Base-by-base conservation (phyloP, 2,113 vertebrate genomes). In the Riparia riparia region DNA sequence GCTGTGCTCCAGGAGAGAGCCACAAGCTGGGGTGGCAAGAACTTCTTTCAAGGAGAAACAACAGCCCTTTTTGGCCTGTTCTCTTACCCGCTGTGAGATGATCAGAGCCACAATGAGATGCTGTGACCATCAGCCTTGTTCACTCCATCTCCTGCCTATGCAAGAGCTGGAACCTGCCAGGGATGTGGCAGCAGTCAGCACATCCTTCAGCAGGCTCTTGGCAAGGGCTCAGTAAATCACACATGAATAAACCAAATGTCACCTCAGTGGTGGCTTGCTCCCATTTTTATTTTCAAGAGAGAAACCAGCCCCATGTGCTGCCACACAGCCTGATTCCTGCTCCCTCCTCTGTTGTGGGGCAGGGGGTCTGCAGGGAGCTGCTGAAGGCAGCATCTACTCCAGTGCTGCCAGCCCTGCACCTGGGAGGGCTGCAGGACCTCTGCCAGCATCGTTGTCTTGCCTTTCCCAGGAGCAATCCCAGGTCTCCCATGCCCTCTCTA, bases 311-410 rank as follows among this genome's bases (percentile, higher is more conserved):
- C 34, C 2, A 2, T 0, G 2, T 58, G 39, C 32, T 92, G 56
- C 28, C 21, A 17, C 50, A 21, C 7, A 5, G 4, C 50, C 73
- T 2, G 1, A 11, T 29, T 32, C 47, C 54, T 17, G 0, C 45
- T 16, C 29, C 26, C 9, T 7, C 34, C 24, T 74, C 54, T 32
- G 34, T 9, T 4, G 21, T 49, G 29, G 47, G 41, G 20, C 42
- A 16, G 5, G 3, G 57, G 42, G 37, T n/a, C 64, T 72, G 31
- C 1, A 12, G 44, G 92, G 39, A 60, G 60, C 29, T 44, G 57
- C 22, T 49, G 49, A 2, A 54, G 42, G 32, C 53, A 57, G 16
- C 57, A 47, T 14, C 58, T 60, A 16, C 54, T 28, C 28, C 54
- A 51, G 45, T 31, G 66, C 29, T 50, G n/a, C 56, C 61, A 66